phyloP scores from a whole-genome alignment of 2,888 invertebrate genomes.

The Caenorhabditis panamensis region DNA sequence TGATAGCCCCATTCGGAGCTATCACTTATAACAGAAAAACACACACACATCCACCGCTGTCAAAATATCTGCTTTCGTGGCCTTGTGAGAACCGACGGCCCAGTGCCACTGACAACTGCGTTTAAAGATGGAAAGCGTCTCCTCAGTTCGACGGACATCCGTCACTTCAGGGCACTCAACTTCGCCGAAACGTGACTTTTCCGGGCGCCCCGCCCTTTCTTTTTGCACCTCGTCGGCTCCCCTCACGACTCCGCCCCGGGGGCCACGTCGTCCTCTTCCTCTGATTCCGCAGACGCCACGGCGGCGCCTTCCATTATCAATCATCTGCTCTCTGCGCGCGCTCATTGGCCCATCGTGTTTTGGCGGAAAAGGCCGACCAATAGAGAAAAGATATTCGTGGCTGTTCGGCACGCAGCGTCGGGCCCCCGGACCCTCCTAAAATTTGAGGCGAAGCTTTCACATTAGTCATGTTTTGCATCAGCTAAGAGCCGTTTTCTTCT shows the following conservation, averaged over 20 bases:
- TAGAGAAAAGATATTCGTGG: slow-evolving; percentile 37
- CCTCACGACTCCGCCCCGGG: slow-evolving; percentile 7
- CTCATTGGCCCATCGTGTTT: slow-evolving; percentile 45
- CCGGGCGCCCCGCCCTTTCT: slow-evolving; percentile 35
- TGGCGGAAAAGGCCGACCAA: slow-evolving; percentile 18
- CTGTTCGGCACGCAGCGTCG: slow-evolving; percentile 15
- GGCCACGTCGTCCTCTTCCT: neutral
- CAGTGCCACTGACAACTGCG: slow-evolving; percentile 36
- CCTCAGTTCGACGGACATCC: slow-evolving; percentile 38
- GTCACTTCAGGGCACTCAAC: slow-evolving; percentile 50
- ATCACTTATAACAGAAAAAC: slow-evolving; percentile 16
- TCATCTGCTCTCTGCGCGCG: slow-evolving; percentile 36
- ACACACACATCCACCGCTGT: neutral
- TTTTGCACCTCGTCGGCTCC: slow-evolving; percentile 47
- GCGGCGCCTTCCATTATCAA: slow-evolving; percentile 43
- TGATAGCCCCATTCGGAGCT: neutral
- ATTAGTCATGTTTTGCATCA: slow-evolving; percentile 52
- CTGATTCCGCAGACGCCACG: slow-evolving; percentile 24
- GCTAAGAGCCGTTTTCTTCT: slow-evolving; percentile 22
- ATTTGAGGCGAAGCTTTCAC: slow-evolving; percentile 32
- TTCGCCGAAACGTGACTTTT: slow-evolving; percentile 59
- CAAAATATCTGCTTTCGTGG: slow-evolving; percentile 25
- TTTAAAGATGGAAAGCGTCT: slow-evolving; percentile 17
- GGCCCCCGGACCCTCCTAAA: neutral
- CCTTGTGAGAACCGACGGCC: neutral